phyloP scores from a whole-genome alignment of 1,140 invertebrate genomes.

The Listronotus bonariensis region DNA sequence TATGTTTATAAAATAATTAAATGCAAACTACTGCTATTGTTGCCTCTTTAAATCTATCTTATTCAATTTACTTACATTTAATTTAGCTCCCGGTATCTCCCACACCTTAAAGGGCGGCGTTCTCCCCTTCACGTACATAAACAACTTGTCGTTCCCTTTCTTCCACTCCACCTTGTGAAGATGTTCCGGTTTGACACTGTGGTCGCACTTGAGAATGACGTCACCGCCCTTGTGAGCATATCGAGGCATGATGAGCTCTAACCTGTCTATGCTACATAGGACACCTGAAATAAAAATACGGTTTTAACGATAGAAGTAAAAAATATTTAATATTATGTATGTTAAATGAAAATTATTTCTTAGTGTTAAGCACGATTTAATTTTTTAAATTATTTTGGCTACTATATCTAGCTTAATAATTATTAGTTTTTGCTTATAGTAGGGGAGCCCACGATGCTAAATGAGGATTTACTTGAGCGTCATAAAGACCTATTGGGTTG shows the following conservation, averaged over 20 bases:
- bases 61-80: slow-evolving; percentile 69
- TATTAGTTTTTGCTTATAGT: no score
- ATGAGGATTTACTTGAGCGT: no score
- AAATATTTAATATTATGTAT: background rate
- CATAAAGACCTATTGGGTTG: no score
- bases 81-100: slow-evolving; percentile 67
- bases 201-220: slow-evolving; percentile 64
- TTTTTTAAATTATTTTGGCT: no score
- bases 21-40: no score
- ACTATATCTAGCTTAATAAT: no score
- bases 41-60: background rate
- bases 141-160: slow-evolving; percentile 74
- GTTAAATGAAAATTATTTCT: no score
- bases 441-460: no score
- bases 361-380: no score
- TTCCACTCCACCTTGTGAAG: slow-evolving; percentile 76
- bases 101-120: slow-evolving; percentile 72
- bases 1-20: no score
- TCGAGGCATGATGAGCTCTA: slow-evolving; percentile 53
- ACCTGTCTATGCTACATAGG: slow-evolving; percentile 48
- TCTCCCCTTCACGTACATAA: slow-evolving; percentile 76
- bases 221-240: slow-evolving; percentile 52
- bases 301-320: background rate
- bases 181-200: slow-evolving; percentile 66
- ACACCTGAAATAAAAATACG: slow-evolving; percentile 45